Conservation (phyloP, 2,113 vertebrate species). For the Eublepharis macularius region DNA sequence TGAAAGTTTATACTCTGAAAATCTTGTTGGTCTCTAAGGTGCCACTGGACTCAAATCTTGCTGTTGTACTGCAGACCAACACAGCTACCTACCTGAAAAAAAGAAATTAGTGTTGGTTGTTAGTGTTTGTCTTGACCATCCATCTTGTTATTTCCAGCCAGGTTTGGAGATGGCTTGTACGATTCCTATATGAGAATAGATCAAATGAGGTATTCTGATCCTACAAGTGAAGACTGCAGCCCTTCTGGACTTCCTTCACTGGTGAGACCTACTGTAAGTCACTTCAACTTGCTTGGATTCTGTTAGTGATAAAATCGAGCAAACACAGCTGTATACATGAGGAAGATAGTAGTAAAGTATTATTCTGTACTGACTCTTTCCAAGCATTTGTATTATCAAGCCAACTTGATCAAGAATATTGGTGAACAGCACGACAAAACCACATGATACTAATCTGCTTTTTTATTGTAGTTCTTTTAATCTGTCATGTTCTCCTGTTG, state of each 20-base stretch:
- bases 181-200: conserved; percentile 97
- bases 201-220: conserved; percentile 87
- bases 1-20: no score
- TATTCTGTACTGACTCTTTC: not conserved
- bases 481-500: conserved; percentile 10
- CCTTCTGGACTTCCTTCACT: conserved; percentile 84
- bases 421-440: not conserved
- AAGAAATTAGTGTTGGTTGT: not conserved
- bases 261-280: conserved; percentile 90
- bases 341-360: not conserved
- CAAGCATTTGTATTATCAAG: no score
- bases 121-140: conserved; percentile 38
- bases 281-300: not conserved
- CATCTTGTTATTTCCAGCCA: conserved; percentile 72
- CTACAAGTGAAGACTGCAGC: conserved; percentile 79
- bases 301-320: not conserved
- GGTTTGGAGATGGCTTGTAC: conserved; percentile 91
- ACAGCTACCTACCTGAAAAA: no score
- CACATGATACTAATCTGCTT: not conserved
- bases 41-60: no score
- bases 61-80: no score
- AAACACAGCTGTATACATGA: not conserved
- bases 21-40: no score
- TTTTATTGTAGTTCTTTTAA: not conserved
- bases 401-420: not conserved